Evolutionary conservation across 2,888 invertebrate genomes (phyloP), one percentile per base, ranked within the genome.

Genomic region (Watsonalla binaria): DNA sequence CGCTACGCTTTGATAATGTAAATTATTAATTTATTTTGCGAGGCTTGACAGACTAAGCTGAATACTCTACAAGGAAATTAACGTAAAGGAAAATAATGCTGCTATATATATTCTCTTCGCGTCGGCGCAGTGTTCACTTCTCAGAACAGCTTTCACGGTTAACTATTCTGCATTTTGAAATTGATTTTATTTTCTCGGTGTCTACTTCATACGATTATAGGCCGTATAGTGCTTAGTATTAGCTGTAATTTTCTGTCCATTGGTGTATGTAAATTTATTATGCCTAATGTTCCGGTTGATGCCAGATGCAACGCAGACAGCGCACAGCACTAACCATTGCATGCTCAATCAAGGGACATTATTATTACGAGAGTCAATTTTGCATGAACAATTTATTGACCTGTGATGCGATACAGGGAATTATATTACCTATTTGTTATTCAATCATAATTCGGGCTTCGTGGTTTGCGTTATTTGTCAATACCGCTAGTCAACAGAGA

Each of bases 121-220:
- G 81, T 75, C 62, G 69, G 59, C 60, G 54, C 71, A 72, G 66
- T 70, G 74, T 64, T 70, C 70, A 78, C 69, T 84, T 83, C 86
- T 78, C 61, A 71, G 88, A 84, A 87, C 71, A 72, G 80, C 86
- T 86, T 89, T 88, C 85, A 80, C 84, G 76, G 72, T 70, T 75
- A 72, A 76, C 73, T 74, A 80, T 80, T 80, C 74, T 76, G 72
- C 80, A 81, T 80, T 80, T 75, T 75, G 74, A 76, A 78, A 75
- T 76, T 75, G 74, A 78, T 80, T 80, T 75, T 68, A 65, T 75
- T 78, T 77, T 74, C 74, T 70, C 59, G 59, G 55, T 54, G 57
- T 52, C 52, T 14, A 7, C 33, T 37, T 45, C 56, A 61, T 58
- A 58, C 62, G 52, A 80, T 72, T 70, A 61, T 71, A 63, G 66